Percentiles rank a stretch among this genome's conserved stretches.
These are phyloP conservation scores for Pygocentrus nattereri DNA, from an alignment of 2,797 vertebrate genomes.

Conservation along the genomic window DNA sequence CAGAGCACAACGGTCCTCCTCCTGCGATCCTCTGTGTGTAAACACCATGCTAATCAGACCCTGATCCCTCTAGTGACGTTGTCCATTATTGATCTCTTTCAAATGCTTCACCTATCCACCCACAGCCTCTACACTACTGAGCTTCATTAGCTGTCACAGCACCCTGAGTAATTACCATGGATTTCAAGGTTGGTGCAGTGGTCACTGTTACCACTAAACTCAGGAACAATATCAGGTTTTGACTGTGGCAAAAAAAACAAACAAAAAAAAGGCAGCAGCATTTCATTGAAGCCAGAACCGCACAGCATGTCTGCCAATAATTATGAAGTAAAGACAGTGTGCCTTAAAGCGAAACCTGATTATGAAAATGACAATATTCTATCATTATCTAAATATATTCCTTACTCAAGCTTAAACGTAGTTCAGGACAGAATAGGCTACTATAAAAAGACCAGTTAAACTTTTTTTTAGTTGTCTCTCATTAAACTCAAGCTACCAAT, in stretches of 20 bases:
- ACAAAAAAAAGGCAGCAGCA: background rate
- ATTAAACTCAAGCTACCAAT: background rate
- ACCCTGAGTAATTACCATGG: slow-evolving; percentile 32
- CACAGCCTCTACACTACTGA: background rate
- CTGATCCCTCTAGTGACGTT: slow-evolving; percentile 6
- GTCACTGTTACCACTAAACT: background rate
- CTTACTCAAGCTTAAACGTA: no score
- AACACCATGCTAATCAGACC: slow-evolving; percentile 9
- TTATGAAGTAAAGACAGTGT: background rate
- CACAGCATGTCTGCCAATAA: background rate
- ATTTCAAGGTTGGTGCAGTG: slow-evolving; percentile 13
- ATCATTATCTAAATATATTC: no score
- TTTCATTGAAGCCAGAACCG: background rate
- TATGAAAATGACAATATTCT: background rate
- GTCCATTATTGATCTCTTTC: slow-evolving; percentile 32
- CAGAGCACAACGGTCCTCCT: slow-evolving; percentile 1
- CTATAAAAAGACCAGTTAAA: background rate
- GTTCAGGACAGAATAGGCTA: background rate
- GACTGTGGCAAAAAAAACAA: no score
- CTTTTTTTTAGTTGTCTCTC: background rate
- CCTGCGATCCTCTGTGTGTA: background rate
- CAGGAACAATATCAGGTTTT: slow-evolving; percentile 9
- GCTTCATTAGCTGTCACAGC: slow-evolving; percentile 11
- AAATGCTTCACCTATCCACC: slow-evolving; percentile 29
- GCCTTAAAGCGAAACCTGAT: background rate